These are phyloP conservation scores for Elgaria multicarinata DNA, from an alignment of 2,113 vertebrate genomes.

Conservation along the genomic window DNA sequence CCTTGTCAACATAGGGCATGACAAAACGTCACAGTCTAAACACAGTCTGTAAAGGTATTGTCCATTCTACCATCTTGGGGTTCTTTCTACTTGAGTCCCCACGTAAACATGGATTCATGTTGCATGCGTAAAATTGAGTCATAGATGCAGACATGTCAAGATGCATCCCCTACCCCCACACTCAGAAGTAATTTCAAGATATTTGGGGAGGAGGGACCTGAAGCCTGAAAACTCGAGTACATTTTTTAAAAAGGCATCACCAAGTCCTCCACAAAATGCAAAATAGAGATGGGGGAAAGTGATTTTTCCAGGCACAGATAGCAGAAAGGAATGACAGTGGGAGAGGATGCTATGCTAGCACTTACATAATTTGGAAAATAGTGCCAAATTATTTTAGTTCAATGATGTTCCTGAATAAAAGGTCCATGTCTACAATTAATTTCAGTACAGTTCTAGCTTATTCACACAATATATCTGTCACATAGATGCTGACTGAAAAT, in stretches of 20 bases:
- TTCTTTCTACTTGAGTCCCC: too few species aligned
- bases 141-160: too few species aligned
- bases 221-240: neutral
- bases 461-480: too few species aligned
- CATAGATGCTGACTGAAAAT: too few species aligned
- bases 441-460: neutral
- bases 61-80: too few species aligned
- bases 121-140: too few species aligned
- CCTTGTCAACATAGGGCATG: too few species aligned
- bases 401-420: neutral
- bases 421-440: neutral
- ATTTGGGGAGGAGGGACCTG: neutral
- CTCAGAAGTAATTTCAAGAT: neutral
- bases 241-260: neutral
- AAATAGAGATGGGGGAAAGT: neutral
- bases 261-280: neutral
- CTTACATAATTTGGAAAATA: neutral
- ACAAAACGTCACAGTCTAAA: too few species aligned
- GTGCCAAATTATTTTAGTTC: neutral
- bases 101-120: too few species aligned
- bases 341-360: neutral
- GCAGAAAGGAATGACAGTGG: neutral
- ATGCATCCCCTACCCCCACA: too few species aligned
- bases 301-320: neutral
- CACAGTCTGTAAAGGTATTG: too few species aligned